These are phyloP conservation scores for Allacma fusca DNA, from an alignment of 2,888 invertebrate species.

Conservation along the genomic window DNA sequence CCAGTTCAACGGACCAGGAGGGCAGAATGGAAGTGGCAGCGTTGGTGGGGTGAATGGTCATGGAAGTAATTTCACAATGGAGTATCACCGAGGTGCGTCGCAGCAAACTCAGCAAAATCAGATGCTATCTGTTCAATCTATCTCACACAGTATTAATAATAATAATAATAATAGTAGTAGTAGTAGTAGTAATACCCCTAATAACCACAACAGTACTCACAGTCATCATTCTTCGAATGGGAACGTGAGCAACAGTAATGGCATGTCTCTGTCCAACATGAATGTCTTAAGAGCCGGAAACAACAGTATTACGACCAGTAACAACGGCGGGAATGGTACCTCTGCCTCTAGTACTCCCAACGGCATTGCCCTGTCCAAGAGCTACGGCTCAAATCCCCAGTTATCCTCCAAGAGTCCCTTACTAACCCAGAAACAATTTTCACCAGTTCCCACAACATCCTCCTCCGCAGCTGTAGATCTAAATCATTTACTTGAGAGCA, in stretches of 20 bases:
- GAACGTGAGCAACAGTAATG: slow-evolving; percentile 30
- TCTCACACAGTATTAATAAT: slow-evolving; percentile 37
- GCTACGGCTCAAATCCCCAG: slow-evolving; percentile 51
- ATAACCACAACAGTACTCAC: slow-evolving; percentile 38
- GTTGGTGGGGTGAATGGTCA: slow-evolving; percentile 37
- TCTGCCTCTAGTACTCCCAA: neutral
- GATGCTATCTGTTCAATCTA: slow-evolving; percentile 56
- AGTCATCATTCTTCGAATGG: slow-evolving; percentile 43
- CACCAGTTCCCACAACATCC: slow-evolving; percentile 37
- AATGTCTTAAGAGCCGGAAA: slow-evolving; percentile 44
- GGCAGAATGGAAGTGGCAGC: neutral
- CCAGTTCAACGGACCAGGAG: slow-evolving; percentile 56
- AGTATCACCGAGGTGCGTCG: slow-evolving; percentile 53
- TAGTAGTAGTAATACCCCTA: slow-evolving; percentile 39
- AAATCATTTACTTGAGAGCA: slow-evolving; percentile 43
- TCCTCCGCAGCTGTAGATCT: slow-evolving; percentile 12
- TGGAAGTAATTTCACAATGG: slow-evolving; percentile 53
- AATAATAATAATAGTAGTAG: slow-evolving; percentile 38
- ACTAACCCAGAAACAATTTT: slow-evolving; percentile 54
- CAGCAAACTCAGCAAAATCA: slow-evolving; percentile 52
- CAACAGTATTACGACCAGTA: slow-evolving; percentile 25
- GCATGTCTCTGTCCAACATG: slow-evolving; percentile 28
- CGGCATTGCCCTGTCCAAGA: slow-evolving; percentile 32
- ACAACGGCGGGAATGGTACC: neutral
- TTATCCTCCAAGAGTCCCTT: slow-evolving; percentile 57